Base-by-base conservation (phyloP, 2,888 invertebrate species). In the Carcina quercana region DNA sequence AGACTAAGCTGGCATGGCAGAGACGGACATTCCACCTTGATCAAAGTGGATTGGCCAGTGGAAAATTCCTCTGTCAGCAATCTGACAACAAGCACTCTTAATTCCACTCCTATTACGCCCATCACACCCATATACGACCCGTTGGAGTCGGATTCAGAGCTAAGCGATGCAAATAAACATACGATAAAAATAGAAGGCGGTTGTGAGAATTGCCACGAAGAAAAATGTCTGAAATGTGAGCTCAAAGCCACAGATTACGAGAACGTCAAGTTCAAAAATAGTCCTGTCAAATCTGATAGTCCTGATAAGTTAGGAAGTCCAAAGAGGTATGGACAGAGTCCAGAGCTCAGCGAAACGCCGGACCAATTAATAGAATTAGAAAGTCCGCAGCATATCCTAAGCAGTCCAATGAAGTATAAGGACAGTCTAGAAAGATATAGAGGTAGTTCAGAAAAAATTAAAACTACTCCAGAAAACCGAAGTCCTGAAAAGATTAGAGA, bases 31-130 rank as follows among this genome's bases (percentile, higher is more conserved):
- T 79, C 84, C 0, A 85, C 84, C 0, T 42, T 84, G 0, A 85
- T 85, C 2, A 72, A 71, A 38, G 74, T 85, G 1, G 83, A 84
- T 37, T 85, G 84, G 84, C 80, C 83, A 0, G 45, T 56, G 1
- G 76, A 82, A 10, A 66, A 64, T 35, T 54, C 59, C 0, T 67
- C 76, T 0, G 42, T 62, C 8, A 67, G 68, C 8, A 74, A 70
- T 20, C 40, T 78, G 0, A 79, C 70, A 0, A 59, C 63, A 0
- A 74, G 71, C 40, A 80, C 78, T 0, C 35, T 75, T 0, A 73
- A 72, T 14, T 73, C 78, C 1, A 76, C 65, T 11, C 75, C 79
- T 0, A 6, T 70, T 0, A 76, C 79, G 0, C 82, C 83, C 0
- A 40, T 62, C 1, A 82, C 80, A 1, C 80, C 83, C 0, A 38